A percentile compares a stretch with the other conserved stretches of the same genome.
phyloP scores from a whole-genome alignment of 1,140 invertebrate species.

The Eciton burchellii region DNA sequence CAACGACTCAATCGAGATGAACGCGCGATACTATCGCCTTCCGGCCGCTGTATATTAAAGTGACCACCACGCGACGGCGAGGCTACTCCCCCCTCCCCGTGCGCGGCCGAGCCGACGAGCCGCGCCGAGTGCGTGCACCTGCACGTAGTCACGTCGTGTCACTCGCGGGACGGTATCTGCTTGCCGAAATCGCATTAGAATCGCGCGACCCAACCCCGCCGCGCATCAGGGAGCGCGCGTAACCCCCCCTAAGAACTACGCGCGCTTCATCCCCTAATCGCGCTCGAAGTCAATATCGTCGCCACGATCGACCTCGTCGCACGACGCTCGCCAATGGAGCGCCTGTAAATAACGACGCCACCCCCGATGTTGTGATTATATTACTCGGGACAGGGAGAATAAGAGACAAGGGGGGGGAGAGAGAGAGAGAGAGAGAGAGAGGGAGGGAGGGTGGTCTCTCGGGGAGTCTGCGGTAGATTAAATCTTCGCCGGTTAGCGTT shows the following conservation, averaged over 20 bases:
- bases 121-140: slow-evolving; percentile 32
- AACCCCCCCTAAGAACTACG: slow-evolving; percentile 17
- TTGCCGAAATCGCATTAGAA: slow-evolving; percentile 46
- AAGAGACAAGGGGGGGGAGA: slow-evolving; percentile 60
- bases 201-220: slow-evolving; percentile 63
- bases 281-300: slow-evolving; percentile 75
- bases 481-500: slow-evolving; percentile 85
- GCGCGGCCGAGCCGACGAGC: slow-evolving; percentile 44
- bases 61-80: slow-evolving; percentile 23
- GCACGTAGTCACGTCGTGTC: background rate
- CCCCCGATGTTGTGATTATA: slow-evolving; percentile 85
- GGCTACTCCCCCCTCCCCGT: slow-evolving; percentile 43
- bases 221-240: slow-evolving; percentile 69
- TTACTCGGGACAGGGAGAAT: slow-evolving; percentile 77
- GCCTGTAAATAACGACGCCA: slow-evolving; percentile 85
- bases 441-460: slow-evolving; percentile 40
- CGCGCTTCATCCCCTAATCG: slow-evolving; percentile 67
- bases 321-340: slow-evolving; percentile 76
- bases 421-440: slow-evolving; percentile 40
- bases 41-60: slow-evolving; percentile 61
- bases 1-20: slow-evolving; percentile 65
- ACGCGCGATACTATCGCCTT: slow-evolving; percentile 56
- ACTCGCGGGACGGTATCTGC: slow-evolving; percentile 46
- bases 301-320: slow-evolving; percentile 68
- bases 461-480: slow-evolving; percentile 81